phyloP scores from a whole-genome alignment of 2,888 invertebrate genomes.

The Cylindroiulus punctatus region DNA sequence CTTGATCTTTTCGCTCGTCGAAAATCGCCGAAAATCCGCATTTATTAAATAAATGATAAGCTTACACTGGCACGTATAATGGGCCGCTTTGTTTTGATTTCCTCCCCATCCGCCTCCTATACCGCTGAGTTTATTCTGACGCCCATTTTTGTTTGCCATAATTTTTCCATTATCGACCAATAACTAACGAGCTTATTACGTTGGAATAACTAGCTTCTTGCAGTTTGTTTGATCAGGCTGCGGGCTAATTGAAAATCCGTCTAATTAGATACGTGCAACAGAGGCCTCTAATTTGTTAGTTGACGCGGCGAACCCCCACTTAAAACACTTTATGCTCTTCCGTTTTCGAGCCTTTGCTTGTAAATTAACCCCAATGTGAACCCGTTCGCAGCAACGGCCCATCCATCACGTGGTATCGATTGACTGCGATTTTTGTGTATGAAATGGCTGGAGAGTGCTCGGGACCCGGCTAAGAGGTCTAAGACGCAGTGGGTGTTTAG shows the following conservation, averaged over 20 bases:
- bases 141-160: not conserved
- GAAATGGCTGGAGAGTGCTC: not conserved
- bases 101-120: not conserved
- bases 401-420: slow-evolving; percentile 24
- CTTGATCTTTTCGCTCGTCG: not conserved
- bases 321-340: slow-evolving; percentile 40
- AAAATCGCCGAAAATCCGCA: not conserved
- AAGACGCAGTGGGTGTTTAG: not conserved
- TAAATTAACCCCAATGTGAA: slow-evolving; percentile 44
- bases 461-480: not conserved
- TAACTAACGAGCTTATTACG: slow-evolving; percentile 26
- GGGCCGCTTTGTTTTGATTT: slow-evolving; percentile 21
- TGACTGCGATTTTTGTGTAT: not conserved
- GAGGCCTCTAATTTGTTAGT: slow-evolving; percentile 7
- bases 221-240: slow-evolving; percentile 35
- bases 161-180: slow-evolving; percentile 47
- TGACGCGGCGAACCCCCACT: slow-evolving; percentile 15
- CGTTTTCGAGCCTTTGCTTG: slow-evolving; percentile 14
- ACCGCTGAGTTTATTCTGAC: not conserved
- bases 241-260: slow-evolving; percentile 44
- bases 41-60: slow-evolving; percentile 35
- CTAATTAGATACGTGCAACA: slow-evolving; percentile 33
- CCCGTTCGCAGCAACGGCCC: not conserved
- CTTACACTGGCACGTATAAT: not conserved
- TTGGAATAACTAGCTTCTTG: slow-evolving; percentile 42